Conservation (phyloP, 1,140 invertebrate species). For the Triops longicaudatus region DNA sequence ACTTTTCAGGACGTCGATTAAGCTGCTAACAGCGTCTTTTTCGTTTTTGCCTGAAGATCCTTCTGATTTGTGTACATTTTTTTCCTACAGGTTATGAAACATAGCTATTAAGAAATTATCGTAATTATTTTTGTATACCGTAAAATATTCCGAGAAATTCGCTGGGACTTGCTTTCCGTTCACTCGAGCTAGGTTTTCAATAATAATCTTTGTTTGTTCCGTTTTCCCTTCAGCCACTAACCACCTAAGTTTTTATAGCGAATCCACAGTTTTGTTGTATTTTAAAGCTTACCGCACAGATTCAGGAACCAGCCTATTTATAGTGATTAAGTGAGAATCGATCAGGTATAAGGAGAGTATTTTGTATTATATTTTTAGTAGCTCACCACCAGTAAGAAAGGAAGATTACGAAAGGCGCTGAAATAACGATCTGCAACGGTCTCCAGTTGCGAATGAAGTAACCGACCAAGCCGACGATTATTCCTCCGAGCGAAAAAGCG, state of each 20-base stretch:
- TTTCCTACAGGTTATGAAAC: not conserved
- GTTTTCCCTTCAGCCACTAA: not conserved
- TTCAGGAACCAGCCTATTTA: not conserved
- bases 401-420: slow-evolving; percentile 32
- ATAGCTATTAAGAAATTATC: not conserved
- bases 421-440: slow-evolving; percentile 33
- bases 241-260: not conserved
- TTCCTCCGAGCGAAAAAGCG: slow-evolving; percentile 38
- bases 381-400: slow-evolving; percentile 36
- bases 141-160: not conserved
- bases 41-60: not conserved
- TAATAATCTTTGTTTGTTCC: not conserved
- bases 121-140: not conserved
- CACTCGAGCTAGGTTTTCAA: not conserved
- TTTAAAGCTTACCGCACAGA: not conserved
- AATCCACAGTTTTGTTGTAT: not conserved
- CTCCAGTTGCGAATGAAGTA: slow-evolving; percentile 38
- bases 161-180: not conserved
- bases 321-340: not conserved
- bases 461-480: slow-evolving; percentile 36
- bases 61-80: not conserved
- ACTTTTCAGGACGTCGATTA: slow-evolving; percentile 25
- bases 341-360: not conserved
- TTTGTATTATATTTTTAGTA: slow-evolving; percentile 13
- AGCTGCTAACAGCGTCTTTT: not conserved